Base-by-base conservation (phyloP, 1,140 invertebrate species). In the Procambarus clarkii region DNA sequence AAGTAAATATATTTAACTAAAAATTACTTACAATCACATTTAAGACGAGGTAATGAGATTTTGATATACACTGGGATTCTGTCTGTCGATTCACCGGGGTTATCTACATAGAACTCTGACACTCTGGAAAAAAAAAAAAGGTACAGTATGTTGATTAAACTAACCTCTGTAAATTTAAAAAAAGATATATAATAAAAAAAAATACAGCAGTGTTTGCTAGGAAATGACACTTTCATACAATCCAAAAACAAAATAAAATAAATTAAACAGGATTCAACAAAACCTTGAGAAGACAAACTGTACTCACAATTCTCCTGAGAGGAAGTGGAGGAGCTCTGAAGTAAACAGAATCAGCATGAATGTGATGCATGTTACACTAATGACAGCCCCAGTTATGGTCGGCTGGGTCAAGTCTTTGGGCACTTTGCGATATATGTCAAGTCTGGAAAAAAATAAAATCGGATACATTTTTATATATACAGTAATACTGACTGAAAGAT, bases 391-490 rank as follows among this genome's bases (percentile, higher is more conserved):
- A 48, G 96, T 95, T 5, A 95, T 87, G 15, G 96, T 96, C 1
- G 96, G 96, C 93, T 96, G 95, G 3, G 96, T 96, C 44, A 96
- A 93, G 93, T 96, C 96, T 93, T 96, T 96, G 5, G 96, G 96
- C 58, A 96, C 94, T 93, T 96, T 96, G 7, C 96, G 94, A 93
- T 96, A 96, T 87, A 96, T 95, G 92, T 96, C 96, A 92, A 96
- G 95, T 92, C 96, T 93, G 83, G 82, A 64, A 78, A 58, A 74
- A 44, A 82, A 64, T 77, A 24, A 83, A 83, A 64, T 18, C 13
- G 18, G 4, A 64, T 21, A 18, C 50, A 54, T 13, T 9, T 54
- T 54, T 9, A 54, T 54, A 54, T 34, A 54, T 54, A 5, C 50
- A 34, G 34, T 34, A 34, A 0, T 34, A 34, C 34, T 34, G 34